These are phyloP conservation scores for Isotomurus palustris DNA, from an alignment of 2,888 invertebrate genomes.

Conservation along the genomic window DNA sequence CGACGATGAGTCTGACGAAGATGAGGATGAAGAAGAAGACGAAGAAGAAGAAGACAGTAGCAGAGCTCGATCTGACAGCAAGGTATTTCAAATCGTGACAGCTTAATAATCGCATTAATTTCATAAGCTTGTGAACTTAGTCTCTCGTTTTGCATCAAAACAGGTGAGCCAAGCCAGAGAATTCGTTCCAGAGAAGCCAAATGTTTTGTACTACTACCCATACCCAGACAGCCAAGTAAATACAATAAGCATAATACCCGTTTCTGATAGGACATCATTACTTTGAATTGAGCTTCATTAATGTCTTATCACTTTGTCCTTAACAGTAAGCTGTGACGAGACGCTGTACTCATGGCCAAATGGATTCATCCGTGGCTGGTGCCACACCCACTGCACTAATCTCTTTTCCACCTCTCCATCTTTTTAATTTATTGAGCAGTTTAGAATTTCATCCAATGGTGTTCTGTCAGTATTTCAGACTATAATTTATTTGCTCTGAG, in stretches of 20 bases:
- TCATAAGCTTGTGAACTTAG: background rate
- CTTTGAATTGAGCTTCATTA: no score
- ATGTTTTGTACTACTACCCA: conserved; percentile 46
- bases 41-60: conserved; percentile 35
- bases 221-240: conserved; percentile 42
- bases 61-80: conserved; percentile 39
- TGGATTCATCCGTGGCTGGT: no score
- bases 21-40: conserved; percentile 44
- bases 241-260: no score
- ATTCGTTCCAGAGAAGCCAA: conserved; percentile 30
- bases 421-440: background rate
- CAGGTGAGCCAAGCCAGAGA: conserved; percentile 40
- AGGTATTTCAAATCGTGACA: conserved; percentile 17
- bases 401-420: background rate
- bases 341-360: no score
- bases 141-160: background rate
- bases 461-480: background rate
- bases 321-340: no score
- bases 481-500: background rate
- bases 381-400: no score
- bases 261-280: no score
- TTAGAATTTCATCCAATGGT: background rate
- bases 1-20: conserved; percentile 43
- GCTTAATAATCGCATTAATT: background rate
- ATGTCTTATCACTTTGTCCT: no score